These are phyloP conservation scores for Momotus momota DNA, from an alignment of 2,797 vertebrate species.

Conservation along the genomic window DNA sequence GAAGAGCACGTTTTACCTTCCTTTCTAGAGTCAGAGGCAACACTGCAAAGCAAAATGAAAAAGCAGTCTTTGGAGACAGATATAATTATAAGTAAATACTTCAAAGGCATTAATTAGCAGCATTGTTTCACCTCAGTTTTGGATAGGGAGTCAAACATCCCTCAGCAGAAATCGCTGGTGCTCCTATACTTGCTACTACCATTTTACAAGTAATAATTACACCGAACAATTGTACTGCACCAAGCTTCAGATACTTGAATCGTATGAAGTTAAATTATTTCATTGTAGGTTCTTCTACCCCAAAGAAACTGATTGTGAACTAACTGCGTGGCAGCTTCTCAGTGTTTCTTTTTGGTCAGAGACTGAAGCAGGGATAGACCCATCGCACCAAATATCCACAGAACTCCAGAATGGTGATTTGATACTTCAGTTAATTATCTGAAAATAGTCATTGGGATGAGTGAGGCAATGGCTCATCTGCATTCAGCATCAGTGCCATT, in stretches of 20 bases:
- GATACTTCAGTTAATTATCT: background rate
- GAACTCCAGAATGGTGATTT: background rate
- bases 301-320: background rate
- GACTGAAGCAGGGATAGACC: background rate
- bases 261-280: background rate
- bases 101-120: conserved; percentile 52
- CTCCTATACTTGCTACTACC: background rate
- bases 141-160: conserved; percentile 14
- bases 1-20: conserved; percentile 54
- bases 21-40: conserved; percentile 25
- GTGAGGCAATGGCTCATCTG: background rate
- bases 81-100: conserved; percentile 71
- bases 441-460: background rate
- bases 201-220: conserved; percentile 37
- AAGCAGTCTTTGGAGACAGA: conserved; percentile 32
- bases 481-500: background rate
- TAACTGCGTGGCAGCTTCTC: background rate
- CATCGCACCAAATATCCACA: background rate
- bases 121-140: conserved; percentile 32
- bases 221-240: background rate
- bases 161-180: conserved; percentile 17
- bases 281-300: background rate
- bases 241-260: background rate
- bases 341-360: background rate
- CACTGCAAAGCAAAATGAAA: conserved; percentile 11